Evolutionary conservation across 2,888 invertebrate genomes (phyloP).

Genomic region (Clitarchus hookeri): DNA sequence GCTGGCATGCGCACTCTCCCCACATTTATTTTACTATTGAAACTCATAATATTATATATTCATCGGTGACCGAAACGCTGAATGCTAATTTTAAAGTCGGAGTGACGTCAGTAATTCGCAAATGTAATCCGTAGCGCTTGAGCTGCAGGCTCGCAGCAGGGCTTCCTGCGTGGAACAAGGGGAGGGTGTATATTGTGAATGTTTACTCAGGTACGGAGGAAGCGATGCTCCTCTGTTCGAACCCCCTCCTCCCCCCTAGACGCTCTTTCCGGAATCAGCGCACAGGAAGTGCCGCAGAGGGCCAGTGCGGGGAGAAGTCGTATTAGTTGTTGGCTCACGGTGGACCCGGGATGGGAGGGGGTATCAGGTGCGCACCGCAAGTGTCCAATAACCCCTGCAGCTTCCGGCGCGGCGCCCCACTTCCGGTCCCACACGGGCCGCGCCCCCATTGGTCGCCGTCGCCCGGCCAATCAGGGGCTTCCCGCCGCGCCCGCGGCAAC

Average conservation of each 20-base stretch:
- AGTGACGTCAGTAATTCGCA: no score
- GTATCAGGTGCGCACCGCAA: constrained; percentile 1
- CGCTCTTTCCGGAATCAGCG: neutral
- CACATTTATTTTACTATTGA: no score
- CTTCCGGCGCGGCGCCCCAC: neutral
- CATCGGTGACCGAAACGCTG: no score
- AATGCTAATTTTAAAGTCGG: no score
- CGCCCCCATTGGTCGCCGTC: no score
- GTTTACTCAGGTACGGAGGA: neutral
- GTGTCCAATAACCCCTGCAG: constrained; percentile 9
- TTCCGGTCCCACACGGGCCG: constrained; percentile 3
- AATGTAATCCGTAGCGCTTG: no score
- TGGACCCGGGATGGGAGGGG: neutral
- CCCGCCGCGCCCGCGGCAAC: neutral
- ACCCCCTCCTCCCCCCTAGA: neutral
- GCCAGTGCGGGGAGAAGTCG: neutral
- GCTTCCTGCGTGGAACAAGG: no score
- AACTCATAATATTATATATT: no score
- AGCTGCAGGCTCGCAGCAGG: no score
- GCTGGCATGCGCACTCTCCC: no score
- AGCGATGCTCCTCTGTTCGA: neutral
- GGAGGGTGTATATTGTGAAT: neutral
- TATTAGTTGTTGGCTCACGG: neutral
- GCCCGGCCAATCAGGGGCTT: neutral
- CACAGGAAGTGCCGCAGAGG: neutral